These are phyloP conservation scores for Vicugna pacos DNA, from an alignment of 2,113 vertebrate genomes.

Conservation along the genomic window DNA sequence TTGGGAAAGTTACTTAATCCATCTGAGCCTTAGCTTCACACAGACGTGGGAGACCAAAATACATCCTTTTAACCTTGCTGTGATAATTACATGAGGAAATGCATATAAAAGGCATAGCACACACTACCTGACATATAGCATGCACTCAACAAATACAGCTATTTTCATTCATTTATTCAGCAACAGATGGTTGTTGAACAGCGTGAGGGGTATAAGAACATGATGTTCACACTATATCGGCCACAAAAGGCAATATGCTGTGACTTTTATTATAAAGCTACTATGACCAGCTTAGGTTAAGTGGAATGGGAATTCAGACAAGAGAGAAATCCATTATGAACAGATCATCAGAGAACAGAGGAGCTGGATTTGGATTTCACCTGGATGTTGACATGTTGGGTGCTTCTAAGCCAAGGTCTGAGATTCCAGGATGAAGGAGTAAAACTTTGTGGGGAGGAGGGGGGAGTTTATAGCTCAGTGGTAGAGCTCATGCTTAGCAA, in stretches of 20 bases:
- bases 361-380: background rate
- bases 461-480: too few species aligned
- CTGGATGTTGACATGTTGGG: background rate
- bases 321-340: background rate
- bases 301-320: background rate
- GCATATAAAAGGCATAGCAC: background rate
- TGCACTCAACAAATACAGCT: background rate
- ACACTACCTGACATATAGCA: background rate
- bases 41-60: background rate
- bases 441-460: background rate
- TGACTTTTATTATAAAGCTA: background rate
- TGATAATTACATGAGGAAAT: constrained; percentile 26
- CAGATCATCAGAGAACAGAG: background rate
- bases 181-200: background rate
- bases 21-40: background rate
- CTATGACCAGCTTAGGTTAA: background rate
- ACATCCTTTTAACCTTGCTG: background rate
- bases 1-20: background rate
- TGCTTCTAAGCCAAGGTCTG: background rate
- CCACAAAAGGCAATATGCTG: background rate
- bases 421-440: background rate
- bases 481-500: too few species aligned
- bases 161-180: background rate
- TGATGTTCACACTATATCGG: background rate
- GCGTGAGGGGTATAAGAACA: background rate